phyloP scores from a whole-genome alignment of 2,888 invertebrate species.

The Xestia ashworthii region DNA sequence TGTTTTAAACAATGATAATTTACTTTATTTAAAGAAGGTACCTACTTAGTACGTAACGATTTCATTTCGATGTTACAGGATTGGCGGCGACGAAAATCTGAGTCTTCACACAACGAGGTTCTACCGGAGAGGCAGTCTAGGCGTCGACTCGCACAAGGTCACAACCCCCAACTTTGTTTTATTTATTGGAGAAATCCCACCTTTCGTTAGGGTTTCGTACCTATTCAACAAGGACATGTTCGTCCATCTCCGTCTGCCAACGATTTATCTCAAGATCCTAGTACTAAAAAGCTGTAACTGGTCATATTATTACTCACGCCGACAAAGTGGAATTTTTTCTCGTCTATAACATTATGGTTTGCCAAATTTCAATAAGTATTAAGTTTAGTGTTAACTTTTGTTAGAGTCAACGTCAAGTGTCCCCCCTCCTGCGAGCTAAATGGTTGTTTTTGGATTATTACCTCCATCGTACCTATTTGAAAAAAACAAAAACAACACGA shows the following conservation, averaged over 20 bases:
- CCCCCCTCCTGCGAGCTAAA: too few species aligned
- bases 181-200: not conserved
- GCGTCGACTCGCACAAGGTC: constrained; percentile 88
- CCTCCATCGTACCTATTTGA: too few species aligned
- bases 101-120: constrained; percentile 75
- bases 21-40: not conserved
- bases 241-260: not conserved
- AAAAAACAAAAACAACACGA: too few species aligned
- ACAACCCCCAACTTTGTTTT: not conserved
- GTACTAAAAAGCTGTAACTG: not conserved
- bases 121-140: constrained; percentile 71
- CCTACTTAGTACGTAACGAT: not conserved
- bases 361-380: too few species aligned
- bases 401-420: too few species aligned
- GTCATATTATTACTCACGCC: not conserved
- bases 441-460: too few species aligned
- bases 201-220: not conserved
- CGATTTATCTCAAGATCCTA: not conserved
- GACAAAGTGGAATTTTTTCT: too few species aligned
- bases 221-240: not conserved
- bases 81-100: constrained; percentile 68
- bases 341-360: too few species aligned
- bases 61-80: constrained; percentile 58
- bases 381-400: too few species aligned
- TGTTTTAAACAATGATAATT: not conserved